Percentiles rank a stretch among this genome's conserved stretches.
Evolutionary conservation across 2,797 vertebrate genomes (phyloP).

Genomic region (Tamandua tetradactyla): DNA sequence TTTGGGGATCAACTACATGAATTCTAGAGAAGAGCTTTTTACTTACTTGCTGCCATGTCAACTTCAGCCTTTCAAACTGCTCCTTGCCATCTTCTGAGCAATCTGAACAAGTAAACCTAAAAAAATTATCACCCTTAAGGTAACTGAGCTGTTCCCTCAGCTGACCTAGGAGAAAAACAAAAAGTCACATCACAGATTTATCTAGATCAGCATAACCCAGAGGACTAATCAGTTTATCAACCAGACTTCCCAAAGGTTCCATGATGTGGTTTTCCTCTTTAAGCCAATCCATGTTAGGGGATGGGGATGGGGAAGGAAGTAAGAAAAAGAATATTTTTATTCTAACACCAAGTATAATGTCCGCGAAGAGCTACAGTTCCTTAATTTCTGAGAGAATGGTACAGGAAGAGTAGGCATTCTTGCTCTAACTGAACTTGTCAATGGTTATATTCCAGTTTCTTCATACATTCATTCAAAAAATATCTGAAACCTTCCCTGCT

Average conservation of each 20-base stretch:
- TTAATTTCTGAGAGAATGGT: not conserved
- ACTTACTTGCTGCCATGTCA: slow-evolving; percentile 98
- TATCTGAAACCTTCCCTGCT: not conserved
- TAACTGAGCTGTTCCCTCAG: slow-evolving; percentile 94
- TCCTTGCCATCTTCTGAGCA: slow-evolving; percentile 95
- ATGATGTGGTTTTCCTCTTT: not conserved
- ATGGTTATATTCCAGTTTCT: slow-evolving; percentile 20
- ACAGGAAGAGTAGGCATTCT: slow-evolving; percentile 8
- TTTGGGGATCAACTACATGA: not conserved
- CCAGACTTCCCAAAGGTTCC: not conserved
- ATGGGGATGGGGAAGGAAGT: not conserved
- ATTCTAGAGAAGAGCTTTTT: not conserved
- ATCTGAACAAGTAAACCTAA: slow-evolving; percentile 93
- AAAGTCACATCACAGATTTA: slow-evolving; percentile 31
- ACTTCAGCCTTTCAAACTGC: slow-evolving; percentile 94
- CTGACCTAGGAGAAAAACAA: slow-evolving; percentile 89
- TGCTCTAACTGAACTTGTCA: slow-evolving; percentile 37
- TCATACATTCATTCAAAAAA: slow-evolving; percentile 32
- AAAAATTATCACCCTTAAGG: slow-evolving; percentile 99
- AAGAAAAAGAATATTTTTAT: not conserved
- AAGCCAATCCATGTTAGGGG: not conserved
- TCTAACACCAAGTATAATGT: not conserved
- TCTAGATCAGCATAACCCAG: not conserved
- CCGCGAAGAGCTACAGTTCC: not conserved
- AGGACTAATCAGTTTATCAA: not conserved